Evolutionary conservation across 2,888 invertebrate species (phyloP), one percentile per base, ranked within the genome.

Genomic region (Cyaniris semiargus): DNA sequence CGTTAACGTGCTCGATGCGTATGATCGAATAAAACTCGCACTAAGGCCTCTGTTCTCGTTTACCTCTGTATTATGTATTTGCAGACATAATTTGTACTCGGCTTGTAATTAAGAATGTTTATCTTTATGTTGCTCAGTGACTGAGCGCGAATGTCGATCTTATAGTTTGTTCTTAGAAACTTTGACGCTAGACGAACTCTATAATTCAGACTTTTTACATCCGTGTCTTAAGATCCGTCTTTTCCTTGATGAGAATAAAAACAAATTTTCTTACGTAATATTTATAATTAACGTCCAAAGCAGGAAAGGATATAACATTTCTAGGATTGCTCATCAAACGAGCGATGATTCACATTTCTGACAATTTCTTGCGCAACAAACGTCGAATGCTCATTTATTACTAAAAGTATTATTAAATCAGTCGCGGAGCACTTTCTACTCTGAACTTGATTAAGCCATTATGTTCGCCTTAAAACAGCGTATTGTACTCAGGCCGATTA

Each of bases 371-470:
- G 82, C 79, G 79, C 79, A 83, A 84, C 78, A 76, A 83, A 7
- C 82, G 80, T 78, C 83, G 82, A 83, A 80, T 82, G 83, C 80
- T 84, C 83, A 86, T 83, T 83, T 79, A 83, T 86, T 86, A 83
- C 87, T 87, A 86, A 86, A 88, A 85, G 84, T 86, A 81, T 85
- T 81, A 82, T 82, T 84, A 83, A 83, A 80, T 79, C 81, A 83
- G 82, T 81, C 83, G 81, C 81, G 80, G 84, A 83, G 84, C 81
- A 88, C 90, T 92, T 92, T 92, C 92, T 90, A 90, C 84, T 84
- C 82, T 81, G 83, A 86, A 84, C 85, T 85, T 86, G 88, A 91
- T 91, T 90, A 87, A 89, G 88, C 86, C 84, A 90, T 91, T 89
- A 88, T 86, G 83, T 85, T 82, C 82, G 82, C 83, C 84, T 85